Base-by-base conservation (phyloP, 2,888 invertebrate genomes). In the Pollenia griseotomentosa region DNA sequence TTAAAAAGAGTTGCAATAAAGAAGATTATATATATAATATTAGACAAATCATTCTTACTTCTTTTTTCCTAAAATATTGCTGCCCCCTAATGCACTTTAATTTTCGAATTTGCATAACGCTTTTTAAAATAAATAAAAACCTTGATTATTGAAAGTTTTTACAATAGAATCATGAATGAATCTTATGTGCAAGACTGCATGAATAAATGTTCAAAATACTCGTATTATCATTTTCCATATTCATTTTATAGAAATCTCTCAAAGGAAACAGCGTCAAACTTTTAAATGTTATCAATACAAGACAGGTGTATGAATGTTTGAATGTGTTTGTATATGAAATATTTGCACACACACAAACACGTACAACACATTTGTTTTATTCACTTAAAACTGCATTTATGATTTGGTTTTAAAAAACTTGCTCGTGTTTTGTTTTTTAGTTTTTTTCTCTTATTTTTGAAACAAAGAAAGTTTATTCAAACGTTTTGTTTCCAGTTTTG, bases 241-340 rank as follows among this genome's bases (percentile, higher is more conserved):
- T 33, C 33, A 33, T 33, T 33, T 42, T 87, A 81, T 84, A 84
- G 74, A 87, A 84, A 81, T 84, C 63, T 73, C 51, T 61, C 81
- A 59, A 63, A 81, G 87, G 87, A 87, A 84, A 84, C 87, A 84
- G 74, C 87, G 87, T 87, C 84, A 87, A 84, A 87, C 74, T 87
- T 87, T 85, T 84, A 51, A 79, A 79, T 68, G 63, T 84, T 78
- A 84, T 82, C 84, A 84, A 78, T 81, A 57, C 59, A 51, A 44
- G n/a, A 14, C 11, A 42, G 7, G 44, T 55, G 16, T 55, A n/a
- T 55, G 65, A 9, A 40, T 9, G 12, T 51, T 14, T 48, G 23
- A 71, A 11, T 6, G 7, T 46, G 12, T 42, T 16, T 61, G 9
- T 42, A 8, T 23, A n/a, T 42, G n/a, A 4, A 48, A 12, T 11